Evolutionary conservation across 2,113 vertebrate species (phyloP), one percentile per base, ranked within the genome.

Genomic region (Polypterus senegalus): DNA sequence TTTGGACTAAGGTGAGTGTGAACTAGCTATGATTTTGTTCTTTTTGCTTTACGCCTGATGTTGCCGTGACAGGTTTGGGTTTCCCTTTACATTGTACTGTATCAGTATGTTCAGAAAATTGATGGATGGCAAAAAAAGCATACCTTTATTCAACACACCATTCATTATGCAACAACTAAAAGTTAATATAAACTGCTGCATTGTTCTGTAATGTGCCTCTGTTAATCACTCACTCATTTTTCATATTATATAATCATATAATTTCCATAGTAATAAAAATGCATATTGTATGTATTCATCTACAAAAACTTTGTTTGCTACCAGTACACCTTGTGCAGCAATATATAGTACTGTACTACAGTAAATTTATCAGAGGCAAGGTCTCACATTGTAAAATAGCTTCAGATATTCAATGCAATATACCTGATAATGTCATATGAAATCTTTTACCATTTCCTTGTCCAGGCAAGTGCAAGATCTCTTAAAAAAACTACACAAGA

Each of bases 281-380:
- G 49, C 44, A 9, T 61, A 53, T 51, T 9, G 7, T 53, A 51
- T 9, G 53, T 62, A 5, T 57, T 47, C 11, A 7, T 62, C n/a
- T 56, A 3, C 54, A 8, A 49, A 3, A 58, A 48, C 9, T 48
- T 61, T 52, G 47, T 63, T 55, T 10, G 59, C 9, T 51, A 48
- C 58, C 60, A 46, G 48, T 62, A 46, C 47, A 6, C 57, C 51
- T 63, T 60, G 9, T 3, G 67, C 69, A 67, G 59, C 73, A 74
- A 75, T 57, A 55, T 60, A 49, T 51, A 60, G 66, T 62, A 62
- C 47, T 47, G 57, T 27, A 27, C 56, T 49, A 46, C 55, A 64
- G 4, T n/a, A 61, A 10, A 45, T 58, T 62, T 54, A 68, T 68
- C 54, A 4, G 11, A 49, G 49, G 58, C 60, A 61, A 61, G 49